These are phyloP conservation scores for Prunella himalayana DNA, from an alignment of 2,113 vertebrate genomes.

Conservation along the genomic window DNA sequence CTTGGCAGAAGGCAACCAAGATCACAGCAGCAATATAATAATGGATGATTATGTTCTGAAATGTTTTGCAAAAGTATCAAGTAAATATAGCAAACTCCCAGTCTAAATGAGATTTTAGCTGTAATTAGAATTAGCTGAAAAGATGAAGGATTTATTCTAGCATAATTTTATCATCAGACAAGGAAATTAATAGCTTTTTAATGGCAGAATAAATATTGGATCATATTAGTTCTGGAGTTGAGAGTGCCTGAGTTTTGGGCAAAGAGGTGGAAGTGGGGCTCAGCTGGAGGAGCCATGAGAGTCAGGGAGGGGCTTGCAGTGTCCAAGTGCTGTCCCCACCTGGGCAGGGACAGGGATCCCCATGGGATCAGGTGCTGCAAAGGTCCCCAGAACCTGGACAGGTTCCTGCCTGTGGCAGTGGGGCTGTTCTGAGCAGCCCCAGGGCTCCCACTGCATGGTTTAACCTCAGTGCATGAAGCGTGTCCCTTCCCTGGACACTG, in stretches of 20 bases:
- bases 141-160: constrained; percentile 43
- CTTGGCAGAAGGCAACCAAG: constrained; percentile 4
- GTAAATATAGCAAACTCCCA: constrained; percentile 44
- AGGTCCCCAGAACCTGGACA: background rate
- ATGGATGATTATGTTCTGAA: constrained; percentile 46
- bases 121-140: constrained; percentile 62
- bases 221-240: constrained; percentile 23
- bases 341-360: background rate
- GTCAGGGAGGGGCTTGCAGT: background rate
- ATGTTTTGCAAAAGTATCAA: constrained; percentile 36
- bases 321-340: background rate
- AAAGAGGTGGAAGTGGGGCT: background rate
- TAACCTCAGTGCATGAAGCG: accelerated
- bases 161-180: constrained; percentile 31
- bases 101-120: constrained; percentile 25
- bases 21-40: constrained; percentile 12
- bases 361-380: accelerated
- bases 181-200: constrained; percentile 35
- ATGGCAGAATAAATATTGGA: constrained; percentile 40
- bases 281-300: background rate
- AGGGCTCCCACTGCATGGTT: background rate
- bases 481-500: background rate
- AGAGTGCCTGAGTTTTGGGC: background rate
- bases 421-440: background rate
- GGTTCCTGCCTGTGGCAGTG: background rate